Percentiles rank a stretch among this genome's conserved stretches.
Evolutionary conservation across 2,888 invertebrate species (phyloP).

Genomic region (Sarcophaga caerulescens): DNA sequence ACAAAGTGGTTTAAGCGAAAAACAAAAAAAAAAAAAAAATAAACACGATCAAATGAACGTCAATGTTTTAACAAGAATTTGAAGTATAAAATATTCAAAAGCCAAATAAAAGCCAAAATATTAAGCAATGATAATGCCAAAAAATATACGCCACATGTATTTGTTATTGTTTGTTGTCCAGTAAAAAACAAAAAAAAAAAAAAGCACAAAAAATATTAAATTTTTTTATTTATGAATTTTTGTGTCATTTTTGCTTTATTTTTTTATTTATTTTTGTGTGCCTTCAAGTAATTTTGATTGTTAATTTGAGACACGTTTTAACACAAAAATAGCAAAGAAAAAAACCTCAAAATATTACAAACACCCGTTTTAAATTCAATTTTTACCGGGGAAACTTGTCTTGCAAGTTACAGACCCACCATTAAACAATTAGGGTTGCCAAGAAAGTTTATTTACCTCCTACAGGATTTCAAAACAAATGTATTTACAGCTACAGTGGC

Average conservation of each 20-base stretch:
- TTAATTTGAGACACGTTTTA: conserved; percentile 65
- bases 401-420: neutral
- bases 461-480: neutral
- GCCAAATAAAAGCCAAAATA: conserved; percentile 3
- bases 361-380: conserved; percentile 53
- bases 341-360: conserved; percentile 26
- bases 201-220: neutral
- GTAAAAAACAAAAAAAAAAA: neutral
- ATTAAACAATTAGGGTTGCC: conserved; percentile 42
- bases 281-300: conserved; percentile 42
- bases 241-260: neutral
- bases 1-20: conserved; percentile 23
- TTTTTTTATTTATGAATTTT: conserved; percentile 19
- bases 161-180: conserved; percentile 36
- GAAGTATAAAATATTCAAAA: neutral
- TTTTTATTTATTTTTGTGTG: conserved; percentile 13
- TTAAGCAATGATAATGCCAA: conserved; percentile 15
- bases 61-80: neutral
- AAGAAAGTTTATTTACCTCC: neutral
- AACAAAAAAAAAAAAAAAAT: conserved; percentile 19
- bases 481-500: neutral
- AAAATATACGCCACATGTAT: conserved; percentile 2
- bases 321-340: conserved; percentile 4
- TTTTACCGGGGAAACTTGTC: conserved; percentile 54
- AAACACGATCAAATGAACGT: neutral